phyloP scores from a whole-genome alignment of 1,140 invertebrate genomes.

The Sipha flava region DNA sequence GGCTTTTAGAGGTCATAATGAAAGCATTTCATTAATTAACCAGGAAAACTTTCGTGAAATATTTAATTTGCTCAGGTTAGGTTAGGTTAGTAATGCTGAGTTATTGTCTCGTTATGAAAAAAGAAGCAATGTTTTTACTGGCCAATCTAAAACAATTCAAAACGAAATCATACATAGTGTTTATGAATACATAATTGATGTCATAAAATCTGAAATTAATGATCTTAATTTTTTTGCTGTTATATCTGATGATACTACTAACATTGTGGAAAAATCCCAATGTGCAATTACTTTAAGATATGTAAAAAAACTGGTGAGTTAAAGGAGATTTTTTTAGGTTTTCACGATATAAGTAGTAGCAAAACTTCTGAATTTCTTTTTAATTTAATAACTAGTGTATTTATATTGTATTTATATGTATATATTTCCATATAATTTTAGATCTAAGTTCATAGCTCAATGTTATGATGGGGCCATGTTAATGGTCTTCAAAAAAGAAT shows the following conservation, averaged over 20 bases:
- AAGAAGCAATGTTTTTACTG: neutral
- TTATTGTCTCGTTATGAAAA: neutral
- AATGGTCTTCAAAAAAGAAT: no score
- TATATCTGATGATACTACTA: neutral
- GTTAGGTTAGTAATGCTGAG: neutral
- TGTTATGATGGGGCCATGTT: no score
- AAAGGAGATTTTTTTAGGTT: slow-evolving; percentile 36
- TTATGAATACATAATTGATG: neutral
- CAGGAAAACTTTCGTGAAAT: neutral
- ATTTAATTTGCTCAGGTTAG: neutral
- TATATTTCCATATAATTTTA: slow-evolving; percentile 21
- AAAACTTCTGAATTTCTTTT: slow-evolving; percentile 31
- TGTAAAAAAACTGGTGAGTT: slow-evolving; percentile 2
- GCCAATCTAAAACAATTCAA: neutral
- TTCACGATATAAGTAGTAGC: slow-evolving; percentile 35
- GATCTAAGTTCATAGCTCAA: neutral
- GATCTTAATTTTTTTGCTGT: neutral
- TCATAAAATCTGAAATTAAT: neutral
- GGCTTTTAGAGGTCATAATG: neutral
- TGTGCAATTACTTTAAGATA: no score
- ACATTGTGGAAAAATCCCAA: neutral
- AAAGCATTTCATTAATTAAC: neutral
- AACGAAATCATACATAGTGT: neutral
- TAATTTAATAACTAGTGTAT: slow-evolving; percentile 19
- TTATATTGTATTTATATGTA: no score